A percentile compares a stretch with the other conserved stretches of the same genome.
phyloP scores from a whole-genome alignment of 2,113 vertebrate genomes.

The Macrotus californicus region DNA sequence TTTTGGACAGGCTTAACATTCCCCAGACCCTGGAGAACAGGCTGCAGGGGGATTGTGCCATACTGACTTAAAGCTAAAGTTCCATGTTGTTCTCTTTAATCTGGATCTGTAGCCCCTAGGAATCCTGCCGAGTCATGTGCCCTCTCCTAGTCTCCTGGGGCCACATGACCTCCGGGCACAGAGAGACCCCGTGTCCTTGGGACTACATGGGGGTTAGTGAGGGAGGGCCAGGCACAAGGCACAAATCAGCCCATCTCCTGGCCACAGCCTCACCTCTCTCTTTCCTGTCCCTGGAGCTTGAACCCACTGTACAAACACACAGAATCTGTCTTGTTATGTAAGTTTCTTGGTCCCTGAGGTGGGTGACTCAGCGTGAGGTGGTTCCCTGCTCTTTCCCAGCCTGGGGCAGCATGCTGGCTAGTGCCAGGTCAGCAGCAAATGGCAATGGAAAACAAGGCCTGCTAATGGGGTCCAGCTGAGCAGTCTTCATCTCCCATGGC shows the following conservation, averaged over 20 bases:
- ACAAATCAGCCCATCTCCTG: not conserved
- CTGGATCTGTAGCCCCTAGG: not conserved
- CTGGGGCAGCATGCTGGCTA: not conserved
- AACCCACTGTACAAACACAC: not conserved
- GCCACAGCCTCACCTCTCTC: not conserved
- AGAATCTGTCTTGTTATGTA: not conserved
- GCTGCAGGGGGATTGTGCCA: not conserved
- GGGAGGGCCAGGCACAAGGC: not conserved
- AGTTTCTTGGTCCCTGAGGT: constrained; percentile 16
- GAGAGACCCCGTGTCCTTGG: not conserved
- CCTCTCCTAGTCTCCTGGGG: not conserved
- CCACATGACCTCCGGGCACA: not conserved
- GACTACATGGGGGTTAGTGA: no score
- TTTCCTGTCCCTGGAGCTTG: not conserved
- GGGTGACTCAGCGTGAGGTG: constrained; percentile 44
- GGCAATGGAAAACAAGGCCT: constrained; percentile 37
- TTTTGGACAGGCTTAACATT: not conserved
- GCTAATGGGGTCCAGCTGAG: constrained; percentile 53
- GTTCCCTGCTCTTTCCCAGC: constrained; percentile 22
- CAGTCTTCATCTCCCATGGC: not conserved
- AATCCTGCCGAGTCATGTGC: fast-evolving
- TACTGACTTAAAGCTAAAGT: not conserved
- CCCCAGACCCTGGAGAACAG: not conserved
- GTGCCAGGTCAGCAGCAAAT: not conserved
- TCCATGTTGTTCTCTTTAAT: not conserved